Evolutionary conservation across 2,113 vertebrate genomes (phyloP).

Genomic region (Nanger granti): DNA sequence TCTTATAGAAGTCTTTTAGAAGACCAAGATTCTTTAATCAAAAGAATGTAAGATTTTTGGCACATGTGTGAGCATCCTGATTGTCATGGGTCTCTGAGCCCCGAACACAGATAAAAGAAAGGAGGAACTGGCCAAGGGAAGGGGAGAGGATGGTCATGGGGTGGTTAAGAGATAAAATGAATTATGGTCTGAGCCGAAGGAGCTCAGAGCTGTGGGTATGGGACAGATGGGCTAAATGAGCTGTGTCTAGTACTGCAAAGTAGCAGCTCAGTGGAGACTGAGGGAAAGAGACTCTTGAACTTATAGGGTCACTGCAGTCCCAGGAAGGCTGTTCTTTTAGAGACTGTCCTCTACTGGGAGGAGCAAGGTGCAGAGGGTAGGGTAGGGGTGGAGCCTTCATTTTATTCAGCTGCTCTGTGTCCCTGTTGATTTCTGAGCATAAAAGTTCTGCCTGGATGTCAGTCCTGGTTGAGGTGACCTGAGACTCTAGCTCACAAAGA

Average conservation of each 20-base stretch:
- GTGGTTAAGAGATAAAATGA: not conserved
- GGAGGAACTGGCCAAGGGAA: not conserved
- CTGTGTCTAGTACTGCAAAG: not conserved
- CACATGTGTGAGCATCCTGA: not conserved
- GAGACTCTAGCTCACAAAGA: not conserved
- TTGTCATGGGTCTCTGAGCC: not conserved
- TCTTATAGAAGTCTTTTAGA: not conserved
- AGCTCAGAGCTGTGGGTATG: not conserved
- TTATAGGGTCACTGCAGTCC: not conserved
- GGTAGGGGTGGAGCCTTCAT: not conserved
- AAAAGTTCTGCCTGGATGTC: not conserved
- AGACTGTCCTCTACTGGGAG: not conserved
- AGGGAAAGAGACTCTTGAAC: not conserved
- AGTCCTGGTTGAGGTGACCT: not conserved
- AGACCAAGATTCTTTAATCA: not conserved
- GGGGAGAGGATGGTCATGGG: not conserved
- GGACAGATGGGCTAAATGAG: not conserved
- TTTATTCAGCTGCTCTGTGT: not conserved
- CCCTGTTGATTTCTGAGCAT: not conserved
- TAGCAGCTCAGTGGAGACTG: not conserved
- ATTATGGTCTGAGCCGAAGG: not conserved
- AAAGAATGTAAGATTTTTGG: not conserved
- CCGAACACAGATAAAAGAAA: not conserved
- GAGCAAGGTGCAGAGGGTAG: not conserved
- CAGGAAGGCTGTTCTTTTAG: not conserved